Conservation (phyloP, 1,140 invertebrate genomes). For the Ostrea denselamellosa region DNA sequence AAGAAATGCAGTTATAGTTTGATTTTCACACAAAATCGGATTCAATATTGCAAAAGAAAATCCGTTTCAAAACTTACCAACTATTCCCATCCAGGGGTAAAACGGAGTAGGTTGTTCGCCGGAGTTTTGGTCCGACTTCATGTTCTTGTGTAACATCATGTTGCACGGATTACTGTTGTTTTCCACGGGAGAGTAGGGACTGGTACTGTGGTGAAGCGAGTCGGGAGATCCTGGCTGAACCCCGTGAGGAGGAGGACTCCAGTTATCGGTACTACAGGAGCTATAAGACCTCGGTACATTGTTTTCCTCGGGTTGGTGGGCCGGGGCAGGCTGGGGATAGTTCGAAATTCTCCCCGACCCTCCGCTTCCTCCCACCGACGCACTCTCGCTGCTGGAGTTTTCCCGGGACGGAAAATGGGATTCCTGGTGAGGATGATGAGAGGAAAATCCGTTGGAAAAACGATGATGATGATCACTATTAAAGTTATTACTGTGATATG, state of each 20-base stretch:
- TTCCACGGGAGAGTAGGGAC: constrained; percentile 59
- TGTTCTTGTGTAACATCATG: constrained; percentile 66
- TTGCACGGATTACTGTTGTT: constrained; percentile 54
- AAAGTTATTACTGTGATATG: constrained; percentile 65
- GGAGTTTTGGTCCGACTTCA: constrained; percentile 61
- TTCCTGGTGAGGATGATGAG: constrained; percentile 60
- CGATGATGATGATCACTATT: constrained; percentile 61
- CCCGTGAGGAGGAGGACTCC: constrained; percentile 61
- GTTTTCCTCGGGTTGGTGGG: constrained; percentile 52
- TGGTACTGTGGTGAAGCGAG: constrained; percentile 61
- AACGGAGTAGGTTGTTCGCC: constrained; percentile 65
- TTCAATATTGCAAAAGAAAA: constrained; percentile 16
- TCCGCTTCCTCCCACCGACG: constrained; percentile 53
- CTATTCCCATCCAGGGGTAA: constrained; percentile 75
- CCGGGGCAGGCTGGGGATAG: constrained; percentile 53
- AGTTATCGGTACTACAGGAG: constrained; percentile 59
- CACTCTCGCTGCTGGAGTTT: constrained; percentile 50
- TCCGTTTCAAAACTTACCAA: constrained; percentile 65
- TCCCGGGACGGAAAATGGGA: constrained; percentile 59
- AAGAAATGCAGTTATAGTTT: neutral
- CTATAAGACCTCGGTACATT: constrained; percentile 51
- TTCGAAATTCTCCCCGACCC: constrained; percentile 44
- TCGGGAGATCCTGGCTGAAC: constrained; percentile 63
- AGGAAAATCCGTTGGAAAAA: constrained; percentile 62
- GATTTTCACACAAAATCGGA: neutral